Percentiles rank a stretch among this genome's conserved stretches.
These are phyloP conservation scores for Drosophila tropicalis DNA, from an alignment of 1,140 invertebrate species.

Conservation along the genomic window DNA sequence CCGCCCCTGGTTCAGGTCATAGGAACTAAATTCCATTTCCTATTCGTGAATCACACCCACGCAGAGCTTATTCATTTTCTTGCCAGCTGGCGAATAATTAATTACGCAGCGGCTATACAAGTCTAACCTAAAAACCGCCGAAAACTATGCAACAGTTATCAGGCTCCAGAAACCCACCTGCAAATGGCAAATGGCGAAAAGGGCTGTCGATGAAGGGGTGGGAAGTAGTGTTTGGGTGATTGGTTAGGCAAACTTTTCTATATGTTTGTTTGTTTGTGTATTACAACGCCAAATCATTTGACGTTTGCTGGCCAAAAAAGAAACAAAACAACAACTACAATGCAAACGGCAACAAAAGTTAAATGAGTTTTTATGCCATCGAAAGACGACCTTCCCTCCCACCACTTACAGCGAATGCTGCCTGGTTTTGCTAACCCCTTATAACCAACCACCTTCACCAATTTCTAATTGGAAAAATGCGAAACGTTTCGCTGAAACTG, in stretches of 20 bases:
- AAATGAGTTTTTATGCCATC: slow-evolving; percentile 74
- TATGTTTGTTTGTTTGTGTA: slow-evolving; percentile 37
- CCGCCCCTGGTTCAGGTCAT: background rate
- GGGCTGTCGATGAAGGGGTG: background rate
- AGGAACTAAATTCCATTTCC: background rate
- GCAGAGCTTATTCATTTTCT: slow-evolving; percentile 17
- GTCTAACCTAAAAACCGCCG: background rate
- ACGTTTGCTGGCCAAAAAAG: slow-evolving; percentile 65
- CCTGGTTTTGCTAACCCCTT: background rate
- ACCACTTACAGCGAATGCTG: too few species aligned
- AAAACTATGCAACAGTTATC: slow-evolving; percentile 77
- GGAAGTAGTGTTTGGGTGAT: background rate
- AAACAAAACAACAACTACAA: background rate
- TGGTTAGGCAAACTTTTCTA: slow-evolving; percentile 45
- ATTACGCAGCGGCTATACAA: slow-evolving; percentile 56
- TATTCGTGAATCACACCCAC: background rate
- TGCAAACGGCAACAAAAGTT: slow-evolving; percentile 50
- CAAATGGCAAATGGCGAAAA: slow-evolving; percentile 11
- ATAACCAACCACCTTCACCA: background rate
- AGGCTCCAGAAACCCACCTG: slow-evolving; percentile 32
- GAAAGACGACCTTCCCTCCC: background rate
- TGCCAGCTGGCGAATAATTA: slow-evolving; percentile 59
- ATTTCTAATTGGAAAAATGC: slow-evolving; percentile 77
- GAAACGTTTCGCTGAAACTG: slow-evolving; percentile 35
- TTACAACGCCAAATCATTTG: slow-evolving; percentile 63